phyloP scores from a whole-genome alignment of 2,888 invertebrate species.

The Notodonta ziczac region DNA sequence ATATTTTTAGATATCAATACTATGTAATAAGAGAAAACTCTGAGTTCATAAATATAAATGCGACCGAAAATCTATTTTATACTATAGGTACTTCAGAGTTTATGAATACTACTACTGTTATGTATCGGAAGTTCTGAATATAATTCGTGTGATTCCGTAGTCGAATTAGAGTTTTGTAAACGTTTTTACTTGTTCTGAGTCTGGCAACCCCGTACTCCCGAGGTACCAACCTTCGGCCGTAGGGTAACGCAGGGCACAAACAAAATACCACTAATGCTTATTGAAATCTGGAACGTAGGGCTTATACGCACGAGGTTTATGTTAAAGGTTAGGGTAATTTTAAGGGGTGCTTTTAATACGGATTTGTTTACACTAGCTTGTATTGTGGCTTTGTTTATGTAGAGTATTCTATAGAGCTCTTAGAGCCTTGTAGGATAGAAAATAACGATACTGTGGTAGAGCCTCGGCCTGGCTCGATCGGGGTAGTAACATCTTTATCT shows the following conservation, averaged over 20 bases:
- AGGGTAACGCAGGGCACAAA: slow-evolving; percentile 14
- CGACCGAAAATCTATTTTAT: too few relatives aligned
- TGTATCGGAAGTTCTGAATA: too few relatives aligned
- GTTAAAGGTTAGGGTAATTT: slow-evolving; percentile 14
- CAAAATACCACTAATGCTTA: slow-evolving; percentile 43
- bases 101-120: too few relatives aligned
- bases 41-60: too few relatives aligned
- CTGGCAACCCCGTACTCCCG: background rate
- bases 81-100: too few relatives aligned
- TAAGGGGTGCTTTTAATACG: background rate
- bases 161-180: background rate
- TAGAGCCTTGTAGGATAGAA: background rate
- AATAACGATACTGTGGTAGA: too few relatives aligned
- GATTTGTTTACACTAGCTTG: background rate
- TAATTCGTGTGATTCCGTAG: too few relatives aligned
- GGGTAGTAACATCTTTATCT: too few relatives aligned
- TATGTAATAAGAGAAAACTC: too few relatives aligned
- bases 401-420: background rate
- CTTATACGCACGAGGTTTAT: slow-evolving; percentile 6
- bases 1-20: too few relatives aligned
- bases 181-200: background rate
- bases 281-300: slow-evolving; percentile 41
- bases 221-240: slow-evolving; percentile 19
- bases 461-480: too few relatives aligned
- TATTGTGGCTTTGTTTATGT: background rate